Conservation (phyloP, 2,113 vertebrate species). For the Myotis lucifugus region DNA sequence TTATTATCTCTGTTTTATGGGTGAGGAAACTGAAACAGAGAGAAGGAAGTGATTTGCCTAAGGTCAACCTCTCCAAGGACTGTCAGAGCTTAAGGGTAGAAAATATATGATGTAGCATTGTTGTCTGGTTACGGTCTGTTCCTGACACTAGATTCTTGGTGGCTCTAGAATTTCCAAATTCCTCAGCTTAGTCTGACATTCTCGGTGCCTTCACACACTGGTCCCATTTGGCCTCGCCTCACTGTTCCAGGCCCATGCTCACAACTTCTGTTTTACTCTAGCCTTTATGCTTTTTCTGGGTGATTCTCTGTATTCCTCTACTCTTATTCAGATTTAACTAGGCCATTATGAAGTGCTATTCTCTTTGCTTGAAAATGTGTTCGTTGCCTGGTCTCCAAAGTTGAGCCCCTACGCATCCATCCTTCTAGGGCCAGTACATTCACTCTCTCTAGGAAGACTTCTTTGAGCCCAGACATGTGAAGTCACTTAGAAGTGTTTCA, state of each 20-base stretch:
- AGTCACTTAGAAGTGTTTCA: not conserved
- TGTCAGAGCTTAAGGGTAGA: not conserved
- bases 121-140: not conserved
- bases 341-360: not conserved
- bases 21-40: not conserved
- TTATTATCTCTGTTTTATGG: conserved; percentile 30
- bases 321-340: conserved; percentile 37
- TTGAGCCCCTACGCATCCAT: not conserved
- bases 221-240: not conserved
- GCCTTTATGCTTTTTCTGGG: not conserved
- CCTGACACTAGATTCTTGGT: not conserved
- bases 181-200: conserved; percentile 2
- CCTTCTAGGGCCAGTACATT: not conserved
- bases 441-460: not conserved
- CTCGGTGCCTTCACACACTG: not conserved
- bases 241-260: not conserved
- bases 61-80: not conserved
- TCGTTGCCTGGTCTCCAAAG: conserved; percentile 5
- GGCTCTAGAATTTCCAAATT: not conserved
- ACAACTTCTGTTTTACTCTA: conserved; percentile 33
- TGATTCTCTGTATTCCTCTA: not conserved
- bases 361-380: conserved; percentile 39
- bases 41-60: not conserved
- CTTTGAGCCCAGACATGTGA: not conserved
- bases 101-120: not conserved